These are phyloP conservation scores for Athalia circularis DNA, from an alignment of 2,888 invertebrate genomes.

Conservation along the genomic window DNA sequence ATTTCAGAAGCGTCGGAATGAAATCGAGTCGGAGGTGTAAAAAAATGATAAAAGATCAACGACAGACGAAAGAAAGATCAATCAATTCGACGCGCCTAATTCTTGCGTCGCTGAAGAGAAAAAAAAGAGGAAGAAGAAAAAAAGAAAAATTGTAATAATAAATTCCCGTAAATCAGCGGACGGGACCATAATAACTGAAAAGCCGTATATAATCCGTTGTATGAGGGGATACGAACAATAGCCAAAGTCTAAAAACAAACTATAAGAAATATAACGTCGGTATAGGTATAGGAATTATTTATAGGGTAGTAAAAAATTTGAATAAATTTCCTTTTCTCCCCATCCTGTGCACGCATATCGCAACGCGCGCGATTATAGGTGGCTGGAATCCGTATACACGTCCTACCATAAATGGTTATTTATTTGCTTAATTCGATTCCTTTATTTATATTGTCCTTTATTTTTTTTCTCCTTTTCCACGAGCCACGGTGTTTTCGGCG, in stretches of 20 bases:
- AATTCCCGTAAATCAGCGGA: too few species aligned
- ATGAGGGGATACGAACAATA: constrained; percentile 26
- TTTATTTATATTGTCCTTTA: constrained; percentile 49
- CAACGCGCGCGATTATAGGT: too few species aligned
- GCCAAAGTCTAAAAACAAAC: constrained; percentile 30
- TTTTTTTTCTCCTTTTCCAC: constrained; percentile 51
- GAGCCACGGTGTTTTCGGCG: constrained; percentile 57
- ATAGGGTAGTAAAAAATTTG: constrained; percentile 65
- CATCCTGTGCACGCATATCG: constrained; percentile 6
- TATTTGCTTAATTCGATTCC: constrained; percentile 61
- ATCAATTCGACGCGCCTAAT: background rate
- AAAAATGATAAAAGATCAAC: background rate
- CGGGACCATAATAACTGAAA: background rate
- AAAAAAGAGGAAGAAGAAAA: too few species aligned
- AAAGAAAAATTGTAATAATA: too few species aligned
- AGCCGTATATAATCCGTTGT: background rate
- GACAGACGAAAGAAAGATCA: background rate
- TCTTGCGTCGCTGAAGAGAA: too few species aligned
- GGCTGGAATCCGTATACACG: constrained; percentile 47
- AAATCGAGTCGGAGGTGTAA: background rate
- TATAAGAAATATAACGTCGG: constrained; percentile 50
- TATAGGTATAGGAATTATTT: constrained; percentile 55
- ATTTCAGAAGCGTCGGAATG: constrained; percentile 7
- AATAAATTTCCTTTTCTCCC: constrained; percentile 59
- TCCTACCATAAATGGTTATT: constrained; percentile 57